These are phyloP conservation scores for Pygathrix nemaeus DNA, from an alignment of 2,113 vertebrate genomes.

Conservation along the genomic window DNA sequence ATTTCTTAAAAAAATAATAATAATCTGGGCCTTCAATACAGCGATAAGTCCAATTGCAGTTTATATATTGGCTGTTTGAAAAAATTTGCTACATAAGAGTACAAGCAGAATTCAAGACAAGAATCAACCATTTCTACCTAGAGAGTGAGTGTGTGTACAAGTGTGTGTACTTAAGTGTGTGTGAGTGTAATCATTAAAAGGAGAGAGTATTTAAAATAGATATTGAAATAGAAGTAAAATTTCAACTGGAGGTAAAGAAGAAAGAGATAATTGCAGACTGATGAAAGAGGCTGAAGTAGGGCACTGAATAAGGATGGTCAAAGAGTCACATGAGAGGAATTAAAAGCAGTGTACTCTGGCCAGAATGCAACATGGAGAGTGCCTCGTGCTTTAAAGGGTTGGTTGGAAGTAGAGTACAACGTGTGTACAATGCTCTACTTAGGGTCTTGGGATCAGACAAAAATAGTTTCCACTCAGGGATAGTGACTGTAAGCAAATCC, in stretches of 20 bases:
- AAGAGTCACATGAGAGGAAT: neutral
- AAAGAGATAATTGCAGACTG: neutral
- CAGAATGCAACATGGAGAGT: neutral
- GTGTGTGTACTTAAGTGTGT: neutral
- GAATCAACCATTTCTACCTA: neutral
- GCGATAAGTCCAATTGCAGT: neutral
- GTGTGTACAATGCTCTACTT: fast-evolving
- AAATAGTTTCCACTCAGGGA: neutral
- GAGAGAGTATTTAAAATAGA: neutral
- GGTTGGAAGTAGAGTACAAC: fast-evolving
- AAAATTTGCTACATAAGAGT: neutral
- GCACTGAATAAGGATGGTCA: no score
- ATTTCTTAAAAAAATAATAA: neutral
- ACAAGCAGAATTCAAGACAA: neutral
- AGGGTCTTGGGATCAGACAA: neutral
- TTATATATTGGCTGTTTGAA: neutral
- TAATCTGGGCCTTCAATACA: neutral
- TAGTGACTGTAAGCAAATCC: neutral
- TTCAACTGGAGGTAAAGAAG: neutral
- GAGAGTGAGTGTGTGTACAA: neutral
- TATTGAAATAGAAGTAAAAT: neutral
- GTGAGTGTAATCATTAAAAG: neutral
- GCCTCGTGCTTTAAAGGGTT: fast-evolving
- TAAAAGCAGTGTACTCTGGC: neutral
- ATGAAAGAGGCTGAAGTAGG: neutral